Evolutionary conservation across 2,797 vertebrate species (phyloP), one percentile per base, ranked within the genome.

Genomic region (Phrynocephalus guinanensis): DNA sequence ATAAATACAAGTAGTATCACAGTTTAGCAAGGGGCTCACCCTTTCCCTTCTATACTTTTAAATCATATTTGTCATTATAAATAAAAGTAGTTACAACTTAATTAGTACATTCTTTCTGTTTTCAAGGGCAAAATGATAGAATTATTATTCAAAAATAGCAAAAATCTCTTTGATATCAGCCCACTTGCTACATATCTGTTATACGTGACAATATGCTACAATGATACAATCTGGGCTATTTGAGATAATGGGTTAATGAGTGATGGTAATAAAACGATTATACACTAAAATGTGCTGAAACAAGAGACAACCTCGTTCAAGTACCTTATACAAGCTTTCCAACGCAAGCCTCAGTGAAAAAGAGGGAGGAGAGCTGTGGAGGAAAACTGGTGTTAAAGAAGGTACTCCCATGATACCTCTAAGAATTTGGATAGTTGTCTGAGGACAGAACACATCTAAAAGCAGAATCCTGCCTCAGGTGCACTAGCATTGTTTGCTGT

Each of bases 181-280:
- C 30, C 26, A n/a, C 60, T 60, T 78, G 50, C 48, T 83, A 68
- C 33, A 3, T 66, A 70, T 85, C 10, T 63, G 68, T 70, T 28
- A 68, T 83, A 77, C 73, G 52, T 78, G 68, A 78, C 56, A 67
- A 68, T 56, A 22, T n/a, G 13, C 78, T 71, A 82, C 52, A 83
- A 68, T 78, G 67, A 82, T 77, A 48, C 28, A 68, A 28, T 78
- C 70, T 78, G 20, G 24, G 24, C 50, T 78, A 1, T 44, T 33
- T 33, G 22, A 70, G 7, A 56, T 20, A 16, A 60, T 16, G 52
- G 56, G 66, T 6, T 44, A 44, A 79, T 83, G 66, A 26, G 50
- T 79, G 26, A 70, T 50, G 70, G 66, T 28, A 71, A 68, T n/a
- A 85, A 80, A 44, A 10, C 50, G 6, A 85, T 28, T 76, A 80